Evolutionary conservation across 1,140 invertebrate genomes (phyloP).

Genomic region (Danaus melanippus): DNA sequence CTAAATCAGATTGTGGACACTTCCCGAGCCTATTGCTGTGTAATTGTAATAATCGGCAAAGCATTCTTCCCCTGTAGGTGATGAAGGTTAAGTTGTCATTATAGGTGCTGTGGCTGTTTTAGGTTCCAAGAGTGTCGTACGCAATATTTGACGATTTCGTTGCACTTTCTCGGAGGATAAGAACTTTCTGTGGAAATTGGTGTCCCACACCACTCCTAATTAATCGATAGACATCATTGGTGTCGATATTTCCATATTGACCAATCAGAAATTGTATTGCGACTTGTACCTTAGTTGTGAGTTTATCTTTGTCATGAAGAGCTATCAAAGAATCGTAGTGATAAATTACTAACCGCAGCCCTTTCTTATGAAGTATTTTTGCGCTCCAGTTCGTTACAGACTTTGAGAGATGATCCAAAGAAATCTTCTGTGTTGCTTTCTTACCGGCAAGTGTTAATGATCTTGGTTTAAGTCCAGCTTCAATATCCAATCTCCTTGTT

Average conservation of each 20-base stretch:
- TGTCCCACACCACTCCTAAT: conserved; percentile 1
- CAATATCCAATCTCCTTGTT: conserved; percentile 25
- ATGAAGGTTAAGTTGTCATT: conserved; percentile 27
- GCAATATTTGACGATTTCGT: conserved; percentile 8
- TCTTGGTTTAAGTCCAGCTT: conserved; percentile 32
- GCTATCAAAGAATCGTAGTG: conserved; percentile 33
- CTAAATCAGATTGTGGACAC: neutral
- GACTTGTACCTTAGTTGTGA: neutral
- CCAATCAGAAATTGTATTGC: conserved; percentile 10
- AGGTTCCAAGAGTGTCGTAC: neutral
- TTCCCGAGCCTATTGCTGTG: conserved; percentile 11
- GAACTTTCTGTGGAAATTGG: conserved; percentile 8
- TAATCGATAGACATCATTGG: conserved; percentile 13
- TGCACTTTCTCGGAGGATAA: conserved; percentile 12
- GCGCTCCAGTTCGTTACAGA: conserved; percentile 33
- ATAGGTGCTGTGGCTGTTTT: too few relatives aligned
- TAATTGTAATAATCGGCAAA: conserved; percentile 24
- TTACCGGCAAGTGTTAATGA: conserved; percentile 53
- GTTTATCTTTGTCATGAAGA: conserved; percentile 1
- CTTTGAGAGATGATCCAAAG: too few relatives aligned
- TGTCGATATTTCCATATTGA: conserved; percentile 9
- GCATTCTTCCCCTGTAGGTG: conserved; percentile 65
- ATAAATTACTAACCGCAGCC: conserved; percentile 31
- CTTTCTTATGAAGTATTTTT: conserved; percentile 26
- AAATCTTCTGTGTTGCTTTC: conserved; percentile 19